Evolutionary conservation across 2,888 invertebrate species (phyloP), one percentile per base, ranked within the genome.

Genomic region (Tethea ocularis): DNA sequence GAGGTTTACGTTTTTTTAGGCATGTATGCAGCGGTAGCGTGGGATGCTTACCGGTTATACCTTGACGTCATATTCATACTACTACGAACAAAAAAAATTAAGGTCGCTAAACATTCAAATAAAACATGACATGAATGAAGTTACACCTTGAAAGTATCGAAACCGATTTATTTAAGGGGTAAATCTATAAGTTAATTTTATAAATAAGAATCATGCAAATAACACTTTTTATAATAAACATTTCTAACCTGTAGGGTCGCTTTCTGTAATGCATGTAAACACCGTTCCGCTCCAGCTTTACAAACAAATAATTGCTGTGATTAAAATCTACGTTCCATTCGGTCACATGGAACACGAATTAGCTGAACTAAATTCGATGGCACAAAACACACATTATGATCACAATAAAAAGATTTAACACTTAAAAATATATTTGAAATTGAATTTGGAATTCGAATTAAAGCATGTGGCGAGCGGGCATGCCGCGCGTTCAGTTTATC

Each of bases 241-340:
- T 59, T 68, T 72, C 79, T 74, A 83, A 92, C 92, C 92, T 92
- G 87, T 93, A 87, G 68, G 93, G 91, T 72, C 91, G 90, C 85
- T 91, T 93, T 86, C 92, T 89, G 91, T 93, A 92, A 92, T 93
- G 91, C 93, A 93, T 93, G 89, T 91, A 86, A 84, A 86, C 81
- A 82, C 86, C 86, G 84, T 91, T 87, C 71, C 88, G 91, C 91
- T 93, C 93, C 93, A 93, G 93, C 84, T 91, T 92, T 86, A 80
- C 88, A 78, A 85, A 81, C 72, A 77, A 86, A 82, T 75, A 72
- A 80, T 72, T 71, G 68, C 77, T 76, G 76, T 63, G 59, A 73
- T 81, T 72, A 72, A 74, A 78, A 78, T 66, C 62, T 71, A 75
- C 72, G 63, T 66, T 72, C 68, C 67, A 72, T 77, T 69, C 76